These are phyloP conservation scores for Oriolus oriolus DNA, from an alignment of 2,113 vertebrate species.

Conservation along the genomic window DNA sequence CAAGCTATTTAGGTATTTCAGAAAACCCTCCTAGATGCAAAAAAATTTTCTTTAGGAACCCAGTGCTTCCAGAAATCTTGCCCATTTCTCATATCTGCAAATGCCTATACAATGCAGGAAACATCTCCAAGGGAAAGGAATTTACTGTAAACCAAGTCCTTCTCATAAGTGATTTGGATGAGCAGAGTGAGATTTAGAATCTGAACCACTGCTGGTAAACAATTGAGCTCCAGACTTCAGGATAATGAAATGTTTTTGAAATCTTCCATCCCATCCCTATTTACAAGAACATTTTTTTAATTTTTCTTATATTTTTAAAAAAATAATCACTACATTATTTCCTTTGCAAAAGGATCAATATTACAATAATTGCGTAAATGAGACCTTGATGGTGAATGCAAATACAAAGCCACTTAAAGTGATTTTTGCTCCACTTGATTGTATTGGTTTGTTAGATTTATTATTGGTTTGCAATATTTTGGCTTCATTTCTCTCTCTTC, in stretches of 20 bases:
- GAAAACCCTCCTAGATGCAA: neutral
- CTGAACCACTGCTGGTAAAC: neutral
- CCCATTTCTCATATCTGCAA: neutral
- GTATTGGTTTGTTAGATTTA: neutral
- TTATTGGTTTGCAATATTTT: neutral
- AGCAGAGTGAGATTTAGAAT: neutral
- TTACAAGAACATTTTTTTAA: neutral
- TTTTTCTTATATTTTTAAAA: neutral
- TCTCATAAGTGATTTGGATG: neutral
- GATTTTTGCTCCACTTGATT: neutral
- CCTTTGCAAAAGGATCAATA: neutral
- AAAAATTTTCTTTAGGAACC: neutral
- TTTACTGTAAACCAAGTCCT: neutral
- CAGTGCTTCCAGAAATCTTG: neutral
- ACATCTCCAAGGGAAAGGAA: neutral
- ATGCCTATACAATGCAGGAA: neutral
- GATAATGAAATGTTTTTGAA: neutral
- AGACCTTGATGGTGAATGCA: neutral
- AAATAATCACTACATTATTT: neutral
- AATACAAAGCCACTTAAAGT: neutral
- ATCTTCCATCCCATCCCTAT: neutral
- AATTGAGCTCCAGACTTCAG: neutral
- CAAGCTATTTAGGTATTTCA: neutral
- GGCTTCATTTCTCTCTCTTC: neutral
- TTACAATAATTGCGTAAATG: neutral